Evolutionary conservation across 2,888 invertebrate genomes (phyloP), one percentile per base, ranked within the genome.

Genomic region (Acronicta leporina): DNA sequence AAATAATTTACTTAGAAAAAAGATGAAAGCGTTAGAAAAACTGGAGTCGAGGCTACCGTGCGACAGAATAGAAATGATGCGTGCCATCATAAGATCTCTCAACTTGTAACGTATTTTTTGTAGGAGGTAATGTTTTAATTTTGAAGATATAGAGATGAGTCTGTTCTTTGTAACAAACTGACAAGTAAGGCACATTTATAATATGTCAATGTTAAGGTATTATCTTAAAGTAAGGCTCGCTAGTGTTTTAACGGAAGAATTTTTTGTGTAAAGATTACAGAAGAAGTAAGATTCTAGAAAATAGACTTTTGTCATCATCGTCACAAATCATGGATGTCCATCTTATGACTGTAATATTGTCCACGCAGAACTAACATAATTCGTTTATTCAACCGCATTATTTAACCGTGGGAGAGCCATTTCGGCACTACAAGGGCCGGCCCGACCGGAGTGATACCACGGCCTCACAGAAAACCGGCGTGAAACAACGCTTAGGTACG

Each of bases 1-100:
- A 25, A 43, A 46, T 50, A 38, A 53, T 53, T 43, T 10, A 41
- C 51, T 55, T 2, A 33, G 16, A 38, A 55, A 55, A 70, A 75
- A 65, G 60, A 79, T 67, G 63, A 79, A 73, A 77, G 64, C 64
- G 25, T 55, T 45, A 35, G 33, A 60, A 62, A 56, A 43, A 48
- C 43, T 51, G 35, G 38, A 35, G 47, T 11, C 46, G 44, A 30
- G 33, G 38, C 52, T 57, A 44, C 43, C 13, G 35, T 25, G 51
- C 61, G 68, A 46, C 54, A 44, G 42, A 63, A 54, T 56, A 50
- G 50, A 68, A 71, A 68, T 58, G 79, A 71, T 45, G 57, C 74
- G 61, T 68, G 49, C 56, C 38, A 53, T 66, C 74, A 41, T 66
- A 44, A 47, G 59, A 74, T 77, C 57, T 77, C 55, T 60, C 20